Evolutionary conservation across 2,888 invertebrate species (phyloP), one percentile per base, ranked within the genome.

Genomic region (Stictocephala bisonia): DNA sequence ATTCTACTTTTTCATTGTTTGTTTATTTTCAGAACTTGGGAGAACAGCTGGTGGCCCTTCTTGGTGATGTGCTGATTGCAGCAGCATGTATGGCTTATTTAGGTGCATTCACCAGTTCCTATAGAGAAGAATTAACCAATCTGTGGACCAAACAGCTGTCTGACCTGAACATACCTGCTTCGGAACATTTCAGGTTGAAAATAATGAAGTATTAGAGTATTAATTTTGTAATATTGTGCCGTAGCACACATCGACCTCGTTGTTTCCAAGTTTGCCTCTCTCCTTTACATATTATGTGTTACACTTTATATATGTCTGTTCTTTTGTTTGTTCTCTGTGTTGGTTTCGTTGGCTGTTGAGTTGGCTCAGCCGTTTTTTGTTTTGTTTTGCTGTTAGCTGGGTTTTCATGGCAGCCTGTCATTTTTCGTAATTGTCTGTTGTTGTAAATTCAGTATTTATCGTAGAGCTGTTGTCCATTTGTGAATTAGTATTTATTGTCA

Each of bases 11-110:
- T 44, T 2, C 40, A 27, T 0, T 40, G 3, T 75, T 66, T 26
- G 66, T 70, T 71, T 67, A 70, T 66, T 80, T 80, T 53, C 80
- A 91, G 88, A 85, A 84, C 2, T 88, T 95, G 40, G 90, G 91
- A 0, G 83, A 85, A 0, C 89, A 91, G 80, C 85, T 94, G 58
- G 84, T 86, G 77, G 93, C 93, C 82, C 86, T 95, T 2, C 89
- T 92, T 0, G 97, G 97, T 0, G 96, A 97, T 83, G 93, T 94
- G 4, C 86, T 97, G 35, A 88, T 97, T 18, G 93, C 95, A 0
- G 91, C 96, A 0, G 94, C 93, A 1, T 93, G 92, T 78, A 91
- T 97, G 44, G 95, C 96, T 0, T 97, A 97, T 84, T 87, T 96
- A 53, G 97, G 97, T 0, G 95, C 96, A 1, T 97, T 96, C 82